Evolutionary conservation across 1,140 invertebrate genomes (phyloP), one percentile per base, ranked within the genome.

Genomic region (Aphis gossypii): DNA sequence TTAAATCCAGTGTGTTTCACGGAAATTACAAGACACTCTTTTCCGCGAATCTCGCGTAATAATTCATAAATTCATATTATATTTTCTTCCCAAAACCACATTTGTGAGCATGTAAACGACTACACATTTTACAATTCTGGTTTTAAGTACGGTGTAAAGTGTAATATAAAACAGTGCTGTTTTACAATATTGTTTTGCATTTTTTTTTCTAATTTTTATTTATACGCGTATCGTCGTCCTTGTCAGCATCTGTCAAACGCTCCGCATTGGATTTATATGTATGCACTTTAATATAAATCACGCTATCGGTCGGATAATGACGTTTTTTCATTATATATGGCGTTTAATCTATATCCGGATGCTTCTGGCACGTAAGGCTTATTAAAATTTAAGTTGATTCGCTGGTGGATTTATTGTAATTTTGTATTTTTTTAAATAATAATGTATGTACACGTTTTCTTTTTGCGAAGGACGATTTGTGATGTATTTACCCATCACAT

Each of bases 11-110:
- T 60, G 23, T 60, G 38, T 41, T 90, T 90, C 89, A 8, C 38
- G 54, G 38, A 60, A 90, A 90, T 25, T 11, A 41, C 88, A n/a
- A 60, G 38, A 68, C 89, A 90, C 38, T 44, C 38, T 89, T 54
- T 89, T 44, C 54, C 20, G 38, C 18, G 88, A 90, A 90, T 60
- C 88, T 54, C 4, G 4, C 23, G 23, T 54, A 41, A 41, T 23
- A 86, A 68, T 68, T 3, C 1, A 41, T 88, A 88, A 88, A 23
- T 88, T 38, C 84, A n/a, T n/a, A 46, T 38, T 35, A 35, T 38
- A 9, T 41, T 56, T 90, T 90, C 18, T 56, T 18, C 38, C 38
- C 38, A 54, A 89, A 89, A 89, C n/a, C 18, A 21, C 30, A 18
- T 7, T 20, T 6, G n/a, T 89, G 48, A 51, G 20, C 23, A 18